phyloP scores from a whole-genome alignment of 2,113 vertebrate species.

The Catharus bicknelli region DNA sequence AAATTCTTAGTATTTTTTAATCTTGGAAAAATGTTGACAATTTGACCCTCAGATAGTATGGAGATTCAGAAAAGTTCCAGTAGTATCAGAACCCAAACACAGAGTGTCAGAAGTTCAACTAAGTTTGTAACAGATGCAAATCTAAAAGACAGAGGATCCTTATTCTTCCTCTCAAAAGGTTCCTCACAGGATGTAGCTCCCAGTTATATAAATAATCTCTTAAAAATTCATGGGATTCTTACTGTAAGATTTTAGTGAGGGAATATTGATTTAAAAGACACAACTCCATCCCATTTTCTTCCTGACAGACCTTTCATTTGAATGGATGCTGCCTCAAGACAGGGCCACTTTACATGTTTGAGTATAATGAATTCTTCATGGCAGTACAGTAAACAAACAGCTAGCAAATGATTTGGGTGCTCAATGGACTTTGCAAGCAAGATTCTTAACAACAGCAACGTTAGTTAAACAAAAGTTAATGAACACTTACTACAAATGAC shows the following conservation, averaged over 20 bases:
- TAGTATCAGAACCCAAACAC: not conserved
- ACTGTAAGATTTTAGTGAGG: not conserved
- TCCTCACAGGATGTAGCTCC: not conserved
- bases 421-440: not conserved
- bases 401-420: not conserved
- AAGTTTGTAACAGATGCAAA: not conserved
- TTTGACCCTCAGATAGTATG: not conserved
- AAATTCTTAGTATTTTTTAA: not conserved
- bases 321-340: not conserved
- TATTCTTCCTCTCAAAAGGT: not conserved
- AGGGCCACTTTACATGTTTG: not conserved
- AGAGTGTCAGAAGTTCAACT: not conserved
- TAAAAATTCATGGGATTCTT: not conserved
- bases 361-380: not conserved
- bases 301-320: not conserved
- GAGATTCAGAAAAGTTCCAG: not conserved
- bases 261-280: not conserved
- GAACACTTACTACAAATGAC: conserved; percentile 10
- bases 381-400: conserved; percentile 8
- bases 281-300: not conserved
- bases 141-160: not conserved
- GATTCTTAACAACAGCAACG: not conserved
- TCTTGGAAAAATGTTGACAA: not conserved
- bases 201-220: not conserved
- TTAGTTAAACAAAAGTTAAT: conserved; percentile 43